Evolutionary conservation across 2,888 invertebrate species (phyloP), one percentile per base, ranked within the genome.

Genomic region (Unio delphinus): DNA sequence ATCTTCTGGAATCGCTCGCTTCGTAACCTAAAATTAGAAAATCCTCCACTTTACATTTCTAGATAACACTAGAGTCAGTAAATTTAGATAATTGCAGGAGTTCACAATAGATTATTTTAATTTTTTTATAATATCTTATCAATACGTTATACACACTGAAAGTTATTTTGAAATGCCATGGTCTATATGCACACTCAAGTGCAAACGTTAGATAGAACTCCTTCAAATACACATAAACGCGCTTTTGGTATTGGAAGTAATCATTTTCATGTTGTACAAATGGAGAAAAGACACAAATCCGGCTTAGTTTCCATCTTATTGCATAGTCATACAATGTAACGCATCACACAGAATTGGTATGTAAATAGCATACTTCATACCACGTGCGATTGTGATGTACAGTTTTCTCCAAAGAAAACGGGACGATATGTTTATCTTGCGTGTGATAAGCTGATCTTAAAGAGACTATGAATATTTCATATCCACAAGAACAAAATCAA

Each of bases 191-290:
- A 90, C 90, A 30, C 30, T 80, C 97, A 97, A 30, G 95, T 95
- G 89, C 97, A 97, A 94, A 95, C 97, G 87, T 96, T 95, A 55
- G 93, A 93, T 0, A 93, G 93, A 70, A 97, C 95, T 0, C 92
- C 93, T 0, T 96, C 96, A 70, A 92, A 91, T 66, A 92, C 91
- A 86, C 97, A 97, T 0, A 94, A 95, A 61, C 97, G 92, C 68
- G 92, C 92, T 57, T 88, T 89, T 0, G 95, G 93, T 72, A 97
- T 92, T 66, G 93, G 92, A 54, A 93, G 90, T 88, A 97, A 96
- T 65, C 95, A 91, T 88, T 96, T 96, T 15, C 83, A 76, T 4
- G 80, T 79, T 30, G 70, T 70, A 28, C 65, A 59, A 18, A 67
- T 20, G 1, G 34, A 23, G 4, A 55, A 26, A 5, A 0, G 95